Base-by-base conservation (phyloP, 2,888 invertebrate genomes). In the Drosophila planitibia region DNA sequence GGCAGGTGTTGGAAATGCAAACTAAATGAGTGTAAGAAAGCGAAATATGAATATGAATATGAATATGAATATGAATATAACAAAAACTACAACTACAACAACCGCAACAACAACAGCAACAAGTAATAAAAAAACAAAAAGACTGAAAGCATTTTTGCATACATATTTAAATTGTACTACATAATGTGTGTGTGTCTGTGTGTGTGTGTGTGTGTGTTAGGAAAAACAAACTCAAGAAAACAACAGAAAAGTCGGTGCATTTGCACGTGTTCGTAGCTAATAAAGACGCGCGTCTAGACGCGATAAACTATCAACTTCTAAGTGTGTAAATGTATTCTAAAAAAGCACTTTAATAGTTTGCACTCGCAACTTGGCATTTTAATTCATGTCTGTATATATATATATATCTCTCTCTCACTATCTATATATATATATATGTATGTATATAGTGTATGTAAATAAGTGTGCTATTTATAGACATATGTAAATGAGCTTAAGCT, bases 1-100 rank as follows among this genome's bases (percentile, higher is more conserved):
- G 86, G 73, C 84, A 85, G 89, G 84, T 85, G 84, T 74, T 86
- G 54, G 70, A 78, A 79, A 76, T 79, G 88, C 85, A 75, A 87
- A 84, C 84, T 63, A 57, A 74, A 81, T 64, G 54, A 63, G 66
- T 68, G 64, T 61, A 63, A 61, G 67, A 54, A 64, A 69, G 51
- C 49, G 53, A 75, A 67, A 66, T n/a, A 12, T n/a, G 12, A 44
- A 44, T 44, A 44, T 59, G n/a, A 44, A n/a, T 44, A 12, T 44
- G 25, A 25, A 47, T 44, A 69, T 59, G 47, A 47, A 25, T 47
- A 16, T 47, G 22, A 25, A 28, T 28, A 47, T 47, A 47, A 25
- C 16, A 47, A 12, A 44, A 22, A 3, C 16, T 19, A 19, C 1
- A 37, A 37, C 7, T 19, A 19, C 1, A 37, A 37, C 7, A 39